These are phyloP conservation scores for Platycercus adscitus DNA, from an alignment of 2,113 vertebrate species.

Conservation along the genomic window DNA sequence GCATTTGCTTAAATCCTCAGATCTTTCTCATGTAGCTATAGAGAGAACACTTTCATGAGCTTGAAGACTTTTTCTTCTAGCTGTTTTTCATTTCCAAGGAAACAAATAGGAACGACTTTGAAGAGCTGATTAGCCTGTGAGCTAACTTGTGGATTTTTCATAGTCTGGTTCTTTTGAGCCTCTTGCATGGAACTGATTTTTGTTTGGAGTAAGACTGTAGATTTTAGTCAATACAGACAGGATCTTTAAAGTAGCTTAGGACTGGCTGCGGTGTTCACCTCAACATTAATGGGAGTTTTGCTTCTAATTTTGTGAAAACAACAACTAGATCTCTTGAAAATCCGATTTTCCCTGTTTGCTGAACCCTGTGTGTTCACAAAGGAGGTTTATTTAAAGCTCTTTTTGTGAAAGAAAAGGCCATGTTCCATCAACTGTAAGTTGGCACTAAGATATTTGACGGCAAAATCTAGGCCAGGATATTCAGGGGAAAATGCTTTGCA, in stretches of 20 bases:
- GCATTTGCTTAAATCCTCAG: slow-evolving; percentile 21
- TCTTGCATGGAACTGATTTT: slow-evolving; percentile 7
- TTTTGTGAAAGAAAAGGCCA: slow-evolving; percentile 35
- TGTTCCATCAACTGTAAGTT: not conserved
- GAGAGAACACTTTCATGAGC: slow-evolving; percentile 24
- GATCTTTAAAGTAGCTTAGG: slow-evolving; percentile 35
- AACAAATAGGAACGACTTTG: slow-evolving; percentile 54
- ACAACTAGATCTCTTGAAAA: not conserved
- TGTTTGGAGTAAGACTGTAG: not conserved
- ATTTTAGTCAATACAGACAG: slow-evolving; percentile 11
- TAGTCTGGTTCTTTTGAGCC: slow-evolving; percentile 24
- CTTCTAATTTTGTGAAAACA: slow-evolving; percentile 19
- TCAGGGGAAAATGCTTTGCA: not conserved
- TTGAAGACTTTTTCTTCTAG: slow-evolving; percentile 40
- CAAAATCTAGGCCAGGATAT: slow-evolving; percentile 21
- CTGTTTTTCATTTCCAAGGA: slow-evolving; percentile 53
- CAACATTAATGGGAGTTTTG: slow-evolving; percentile 7
- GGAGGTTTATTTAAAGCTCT: slow-evolving; percentile 47
- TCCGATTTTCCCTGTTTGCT: slow-evolving; percentile 22
- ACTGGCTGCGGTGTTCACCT: not conserved
- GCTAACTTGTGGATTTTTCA: slow-evolving; percentile 60
- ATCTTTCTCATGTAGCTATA: slow-evolving; percentile 30
- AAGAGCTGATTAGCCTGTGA: slow-evolving; percentile 48
- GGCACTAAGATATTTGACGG: not conserved
- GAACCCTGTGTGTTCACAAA: not conserved